Base-by-base conservation (phyloP, 23 tunicate species). In the Aplidium turbinatum region DNA sequence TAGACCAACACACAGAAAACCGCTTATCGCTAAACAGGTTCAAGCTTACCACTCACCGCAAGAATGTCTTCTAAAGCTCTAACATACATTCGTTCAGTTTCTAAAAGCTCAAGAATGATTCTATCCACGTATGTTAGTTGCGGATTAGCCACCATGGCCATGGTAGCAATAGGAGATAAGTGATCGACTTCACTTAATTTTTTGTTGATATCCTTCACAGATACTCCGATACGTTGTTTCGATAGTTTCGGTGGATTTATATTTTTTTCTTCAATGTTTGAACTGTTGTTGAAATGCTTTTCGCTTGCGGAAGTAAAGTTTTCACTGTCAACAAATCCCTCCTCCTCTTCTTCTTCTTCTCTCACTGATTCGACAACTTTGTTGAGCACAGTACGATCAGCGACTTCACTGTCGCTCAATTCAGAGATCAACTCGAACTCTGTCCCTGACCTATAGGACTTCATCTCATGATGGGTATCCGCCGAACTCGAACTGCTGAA, bases 101-200 rank as follows among this genome's bases (percentile, higher is more conserved):
- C 94, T 20, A 87, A 39, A 21, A 87, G 72, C 39, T 87, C 94
- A 56, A 87, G 36, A 9, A 87, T 73, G 38, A 87, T 63, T 28
- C 94, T 63, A 34, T 87, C 94, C 27, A 87, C 94, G 63, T 87
- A 80, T 22, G 86, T 81, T 24, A 87, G 77, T n/a, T 73, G 54
- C 19, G 94, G 94, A 63, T 87, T 75, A 31, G 68, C 94, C 3
- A 64, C 47, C 94, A 87, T 87, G 35, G 94, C 94, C 85, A 87
- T 70, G 4, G 81, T 79, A 19, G 94, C 78, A 33, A 87, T 76
- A 4, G 94, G 94, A 33, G 94, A 78, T 22, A 87, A 55, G 60
- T 79, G 79, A 31, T 87, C 94, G 1, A 87, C 86, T 35, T 87
- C 82, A 40, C 72, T 73, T 78, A 87, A 63, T 22, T 74, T 66